phyloP scores from a whole-genome alignment of 2,113 vertebrate species.

The Leptobrachium leishanense region DNA sequence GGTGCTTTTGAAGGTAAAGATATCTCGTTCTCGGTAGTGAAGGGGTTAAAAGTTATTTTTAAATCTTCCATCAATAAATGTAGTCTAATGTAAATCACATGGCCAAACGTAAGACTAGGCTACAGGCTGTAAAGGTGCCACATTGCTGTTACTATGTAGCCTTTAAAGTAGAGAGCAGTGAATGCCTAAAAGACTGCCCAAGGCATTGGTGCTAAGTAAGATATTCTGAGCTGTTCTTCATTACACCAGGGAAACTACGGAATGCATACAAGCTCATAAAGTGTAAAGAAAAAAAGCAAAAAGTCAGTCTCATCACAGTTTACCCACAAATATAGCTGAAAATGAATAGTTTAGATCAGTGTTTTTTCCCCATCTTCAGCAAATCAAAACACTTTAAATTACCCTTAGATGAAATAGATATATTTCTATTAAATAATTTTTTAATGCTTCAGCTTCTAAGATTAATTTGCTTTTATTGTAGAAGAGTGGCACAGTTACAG shows the following conservation, averaged over 20 bases:
- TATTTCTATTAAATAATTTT: not conserved
- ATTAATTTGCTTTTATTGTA: not conserved
- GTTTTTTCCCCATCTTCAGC: not conserved
- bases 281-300: not conserved
- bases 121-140: not conserved
- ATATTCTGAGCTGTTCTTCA: not conserved
- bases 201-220: not conserved
- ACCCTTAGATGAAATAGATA: not conserved
- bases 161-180: conserved; percentile 1
- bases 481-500: not conserved
- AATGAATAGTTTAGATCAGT: not conserved
- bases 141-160: not conserved
- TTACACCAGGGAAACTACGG: not conserved
- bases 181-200: not conserved
- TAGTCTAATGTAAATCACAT: no score
- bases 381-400: not conserved
- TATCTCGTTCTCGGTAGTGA: no score
- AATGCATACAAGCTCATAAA: not conserved
- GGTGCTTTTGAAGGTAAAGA: no score
- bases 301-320: not conserved
- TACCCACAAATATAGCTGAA: not conserved
- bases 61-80: no score
- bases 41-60: no score
- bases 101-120: not conserved
- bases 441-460: not conserved